Percentiles rank a stretch among this genome's conserved stretches.
phyloP scores from a whole-genome alignment of 1,140 invertebrate species.

The Helicoverpa zea region DNA sequence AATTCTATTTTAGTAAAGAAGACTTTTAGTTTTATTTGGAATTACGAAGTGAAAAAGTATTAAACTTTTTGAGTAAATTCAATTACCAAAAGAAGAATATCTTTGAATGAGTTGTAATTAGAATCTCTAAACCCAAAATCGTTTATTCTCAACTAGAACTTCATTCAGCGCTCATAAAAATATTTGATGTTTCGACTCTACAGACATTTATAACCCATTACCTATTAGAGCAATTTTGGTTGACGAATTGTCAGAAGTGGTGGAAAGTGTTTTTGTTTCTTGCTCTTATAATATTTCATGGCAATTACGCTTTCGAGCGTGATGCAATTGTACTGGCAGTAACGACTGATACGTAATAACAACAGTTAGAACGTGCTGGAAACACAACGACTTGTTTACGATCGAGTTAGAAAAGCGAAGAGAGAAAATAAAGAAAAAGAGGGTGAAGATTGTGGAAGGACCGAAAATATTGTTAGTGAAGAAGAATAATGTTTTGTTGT shows the following conservation, averaged over 20 bases:
- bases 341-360: conserved; percentile 65
- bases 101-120: not conserved
- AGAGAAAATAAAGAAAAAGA: not conserved
- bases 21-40: too few species aligned
- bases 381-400: conserved; percentile 17
- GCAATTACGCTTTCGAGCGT: conserved; percentile 77
- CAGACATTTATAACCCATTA: conserved; percentile 49
- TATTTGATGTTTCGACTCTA: conserved; percentile 51
- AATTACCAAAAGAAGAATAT: not conserved
- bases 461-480: not conserved
- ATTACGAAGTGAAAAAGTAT: too few species aligned
- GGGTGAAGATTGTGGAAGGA: not conserved
- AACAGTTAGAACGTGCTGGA: conserved; percentile 18
- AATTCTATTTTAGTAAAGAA: too few species aligned
- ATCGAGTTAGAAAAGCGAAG: not conserved
- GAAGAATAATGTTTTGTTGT: not conserved
- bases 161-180: not conserved
- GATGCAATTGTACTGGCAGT: conserved; percentile 73
- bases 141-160: too few species aligned
- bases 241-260: conserved; percentile 52
- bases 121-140: not conserved
- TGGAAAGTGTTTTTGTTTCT: conserved; percentile 74
- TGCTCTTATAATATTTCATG: conserved; percentile 67
- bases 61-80: too few species aligned
- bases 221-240: conserved; percentile 44